These are phyloP conservation scores for Aleiodes leptofemur DNA, from an alignment of 2,888 invertebrate species.

Conservation along the genomic window DNA sequence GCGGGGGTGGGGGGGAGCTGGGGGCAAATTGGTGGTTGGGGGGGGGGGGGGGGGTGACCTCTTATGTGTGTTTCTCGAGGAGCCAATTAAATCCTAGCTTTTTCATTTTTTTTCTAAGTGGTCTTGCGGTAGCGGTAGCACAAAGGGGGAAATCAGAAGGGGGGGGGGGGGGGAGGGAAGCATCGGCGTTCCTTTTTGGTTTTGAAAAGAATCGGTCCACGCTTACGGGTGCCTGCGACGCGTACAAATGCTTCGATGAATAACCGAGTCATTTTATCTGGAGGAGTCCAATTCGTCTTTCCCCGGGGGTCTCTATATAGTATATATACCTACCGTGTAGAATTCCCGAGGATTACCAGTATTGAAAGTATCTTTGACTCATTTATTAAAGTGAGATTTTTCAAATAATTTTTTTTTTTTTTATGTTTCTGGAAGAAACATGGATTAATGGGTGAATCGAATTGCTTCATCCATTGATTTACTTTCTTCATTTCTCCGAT, in stretches of 20 bases:
- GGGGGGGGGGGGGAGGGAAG: background rate
- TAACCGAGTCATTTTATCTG: slow-evolving; percentile 75
- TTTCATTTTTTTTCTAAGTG: slow-evolving; percentile 33
- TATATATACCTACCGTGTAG: slow-evolving; percentile 53
- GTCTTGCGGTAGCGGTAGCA: slow-evolving; percentile 3
- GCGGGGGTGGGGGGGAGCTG: background rate
- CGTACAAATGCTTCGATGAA: slow-evolving; percentile 74
- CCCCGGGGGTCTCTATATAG: slow-evolving; percentile 62
- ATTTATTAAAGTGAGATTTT: slow-evolving; percentile 23
- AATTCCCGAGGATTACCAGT: slow-evolving; percentile 59
- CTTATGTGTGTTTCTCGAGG: background rate
- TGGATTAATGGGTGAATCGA: slow-evolving; percentile 8
- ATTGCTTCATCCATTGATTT: background rate
- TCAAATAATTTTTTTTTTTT: slow-evolving; percentile 18
- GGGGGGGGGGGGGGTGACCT: too few relatives aligned
- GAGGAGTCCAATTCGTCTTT: slow-evolving; percentile 73
- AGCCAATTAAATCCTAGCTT: slow-evolving; percentile 15
- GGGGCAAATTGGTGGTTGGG: background rate
- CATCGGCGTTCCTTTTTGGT: slow-evolving; percentile 23
- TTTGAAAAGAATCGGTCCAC: slow-evolving; percentile 46
- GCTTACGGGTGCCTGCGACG: slow-evolving; percentile 58
- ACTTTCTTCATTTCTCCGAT: slow-evolving; percentile 6
- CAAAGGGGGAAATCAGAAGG: background rate
- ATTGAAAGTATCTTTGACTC: slow-evolving; percentile 46
- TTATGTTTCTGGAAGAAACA: background rate